phyloP scores from a whole-genome alignment of 2,888 invertebrate species.

The Linyphia triangularis region DNA sequence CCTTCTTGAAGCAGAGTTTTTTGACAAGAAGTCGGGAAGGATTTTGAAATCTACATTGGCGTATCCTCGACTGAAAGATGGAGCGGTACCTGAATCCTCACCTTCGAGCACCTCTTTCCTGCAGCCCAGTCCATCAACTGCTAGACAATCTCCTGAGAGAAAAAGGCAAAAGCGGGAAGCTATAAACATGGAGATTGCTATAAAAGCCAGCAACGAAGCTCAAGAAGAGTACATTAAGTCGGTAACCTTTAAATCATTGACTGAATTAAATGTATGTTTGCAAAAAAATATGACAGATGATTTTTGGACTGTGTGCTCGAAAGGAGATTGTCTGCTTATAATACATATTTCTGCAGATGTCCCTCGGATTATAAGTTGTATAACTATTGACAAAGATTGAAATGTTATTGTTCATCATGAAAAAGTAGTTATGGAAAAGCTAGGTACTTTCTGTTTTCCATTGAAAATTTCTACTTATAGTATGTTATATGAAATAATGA shows the following conservation, averaged over 20 bases:
- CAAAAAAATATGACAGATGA: background rate
- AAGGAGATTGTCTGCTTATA: background rate
- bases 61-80: too few relatives aligned
- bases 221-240: background rate
- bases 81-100: too few relatives aligned
- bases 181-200: too few relatives aligned
- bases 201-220: background rate
- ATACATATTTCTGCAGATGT: background rate
- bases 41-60: too few relatives aligned
- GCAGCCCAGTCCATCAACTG: too few relatives aligned
- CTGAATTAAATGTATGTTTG: background rate
- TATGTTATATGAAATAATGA: background rate
- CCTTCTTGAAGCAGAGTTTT: too few relatives aligned
- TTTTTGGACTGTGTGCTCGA: background rate
- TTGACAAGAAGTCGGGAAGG: too few relatives aligned
- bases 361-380: background rate
- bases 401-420: background rate
- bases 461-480: background rate
- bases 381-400: background rate
- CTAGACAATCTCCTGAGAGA: too few relatives aligned
- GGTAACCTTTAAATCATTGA: background rate
- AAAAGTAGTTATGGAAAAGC: background rate
- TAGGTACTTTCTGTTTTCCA: background rate
- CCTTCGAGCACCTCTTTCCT: too few relatives aligned
- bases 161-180: too few relatives aligned